phyloP scores from a whole-genome alignment of 2,797 vertebrate genomes.

The Potorous gilbertii region DNA sequence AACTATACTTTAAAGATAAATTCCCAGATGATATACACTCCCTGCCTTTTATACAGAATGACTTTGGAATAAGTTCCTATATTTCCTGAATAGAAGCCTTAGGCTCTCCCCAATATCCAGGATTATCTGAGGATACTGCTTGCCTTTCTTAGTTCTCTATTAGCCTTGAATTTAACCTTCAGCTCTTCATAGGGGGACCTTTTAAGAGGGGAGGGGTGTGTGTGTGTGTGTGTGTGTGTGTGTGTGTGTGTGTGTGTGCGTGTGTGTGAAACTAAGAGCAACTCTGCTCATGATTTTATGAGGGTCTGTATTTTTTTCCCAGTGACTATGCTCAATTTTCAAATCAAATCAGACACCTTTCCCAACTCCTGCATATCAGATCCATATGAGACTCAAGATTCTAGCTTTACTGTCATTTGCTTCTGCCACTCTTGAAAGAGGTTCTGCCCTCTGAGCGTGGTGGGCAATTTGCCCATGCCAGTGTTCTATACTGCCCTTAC shows the following conservation, averaged over 20 bases:
- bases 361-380: conserved; percentile 65
- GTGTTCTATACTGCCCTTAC: neutral
- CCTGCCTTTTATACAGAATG: neutral
- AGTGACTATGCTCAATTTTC: conserved; percentile 72
- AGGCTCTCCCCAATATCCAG: conserved; percentile 59
- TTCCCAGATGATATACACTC: neutral
- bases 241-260: conserved; percentile 36
- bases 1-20: conserved; percentile 15
- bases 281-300: conserved; percentile 76
- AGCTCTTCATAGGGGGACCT: conserved; percentile 69
- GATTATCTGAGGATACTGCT: conserved; percentile 62
- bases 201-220: conserved; percentile 77
- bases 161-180: conserved; percentile 73
- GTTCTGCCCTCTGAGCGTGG: neutral
- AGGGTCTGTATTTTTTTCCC: conserved; percentile 66
- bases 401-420: conserved; percentile 23
- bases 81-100: conserved; percentile 21
- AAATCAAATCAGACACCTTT: conserved; percentile 77
- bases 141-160: conserved; percentile 76
- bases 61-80: neutral
- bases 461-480: neutral
- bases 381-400: conserved; percentile 22
- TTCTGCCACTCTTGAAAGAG: neutral
- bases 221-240: conserved; percentile 39
- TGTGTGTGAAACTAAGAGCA: conserved; percentile 70